These are phyloP conservation scores for Megalurothrips usitatus DNA, from an alignment of 2,888 invertebrate genomes.

Conservation along the genomic window DNA sequence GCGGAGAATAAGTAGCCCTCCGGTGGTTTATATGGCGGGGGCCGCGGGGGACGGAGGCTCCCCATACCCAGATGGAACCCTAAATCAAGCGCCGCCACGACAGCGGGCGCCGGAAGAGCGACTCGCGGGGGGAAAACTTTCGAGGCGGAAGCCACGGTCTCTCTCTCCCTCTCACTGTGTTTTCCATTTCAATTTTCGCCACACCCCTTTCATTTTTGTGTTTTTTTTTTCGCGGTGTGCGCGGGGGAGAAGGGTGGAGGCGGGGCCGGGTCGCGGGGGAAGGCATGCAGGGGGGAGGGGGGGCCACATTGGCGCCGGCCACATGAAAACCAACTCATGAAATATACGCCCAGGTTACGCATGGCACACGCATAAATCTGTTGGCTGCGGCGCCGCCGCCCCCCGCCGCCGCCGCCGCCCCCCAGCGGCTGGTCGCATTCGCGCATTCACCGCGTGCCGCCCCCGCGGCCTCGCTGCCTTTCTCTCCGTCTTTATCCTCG, in stretches of 20 bases:
- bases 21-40: too few species aligned
- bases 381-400: neutral
- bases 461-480: neutral
- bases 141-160: too few species aligned
- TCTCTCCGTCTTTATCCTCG: neutral
- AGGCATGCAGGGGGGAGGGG: neutral
- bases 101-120: too few species aligned
- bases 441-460: constrained; percentile 15
- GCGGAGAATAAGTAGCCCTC: too few species aligned
- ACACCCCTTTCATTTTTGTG: neutral
- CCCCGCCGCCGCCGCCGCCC: neutral
- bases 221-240: neutral
- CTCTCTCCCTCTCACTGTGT: neutral
- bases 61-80: too few species aligned
- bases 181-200: constrained; percentile 11
- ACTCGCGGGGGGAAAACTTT: too few species aligned
- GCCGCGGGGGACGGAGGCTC: too few species aligned
- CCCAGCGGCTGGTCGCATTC: constrained; percentile 7
- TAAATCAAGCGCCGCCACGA: too few species aligned
- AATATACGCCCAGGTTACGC: constrained; percentile 24
- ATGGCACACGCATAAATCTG: constrained; percentile 22
- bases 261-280: neutral
- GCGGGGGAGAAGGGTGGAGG: neutral
- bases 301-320: constrained; percentile 1
- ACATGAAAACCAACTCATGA: constrained; percentile 25